Conservation (phyloP, 2,113 vertebrate genomes). For the Pygoscelis adeliae region DNA sequence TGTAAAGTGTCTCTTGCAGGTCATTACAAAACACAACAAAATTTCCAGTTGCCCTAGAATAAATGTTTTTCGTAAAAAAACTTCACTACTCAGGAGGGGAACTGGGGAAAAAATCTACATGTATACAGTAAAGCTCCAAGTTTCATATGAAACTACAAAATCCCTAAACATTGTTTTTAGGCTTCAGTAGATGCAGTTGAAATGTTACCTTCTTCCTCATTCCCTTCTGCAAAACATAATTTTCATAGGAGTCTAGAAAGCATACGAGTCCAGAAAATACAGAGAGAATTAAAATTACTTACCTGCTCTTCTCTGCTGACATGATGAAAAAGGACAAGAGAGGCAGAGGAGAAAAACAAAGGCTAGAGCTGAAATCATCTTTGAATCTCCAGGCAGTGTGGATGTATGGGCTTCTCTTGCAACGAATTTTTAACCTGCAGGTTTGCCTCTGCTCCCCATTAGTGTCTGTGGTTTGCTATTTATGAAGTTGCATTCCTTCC, state of each 20-base stretch:
- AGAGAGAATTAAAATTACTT: neutral
- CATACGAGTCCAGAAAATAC: fast-evolving
- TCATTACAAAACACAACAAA: neutral
- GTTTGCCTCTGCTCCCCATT: conserved; percentile 42
- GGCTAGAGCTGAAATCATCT: neutral
- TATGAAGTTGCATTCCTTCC: conserved; percentile 62
- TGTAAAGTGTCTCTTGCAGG: neutral
- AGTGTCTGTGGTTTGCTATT: conserved; percentile 46
- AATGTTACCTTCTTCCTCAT: neutral
- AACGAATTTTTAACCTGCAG: neutral
- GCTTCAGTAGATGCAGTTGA: neutral
- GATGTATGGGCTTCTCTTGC: neutral
- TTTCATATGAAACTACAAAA: neutral
- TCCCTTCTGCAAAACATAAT: neutral
- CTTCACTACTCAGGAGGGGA: neutral
- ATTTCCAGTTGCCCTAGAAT: neutral
- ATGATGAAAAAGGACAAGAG: neutral
- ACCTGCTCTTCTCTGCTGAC: conserved; percentile 60
- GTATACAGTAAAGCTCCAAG: neutral
- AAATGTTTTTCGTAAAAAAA: neutral
- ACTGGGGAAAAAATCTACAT: neutral
- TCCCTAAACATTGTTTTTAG: neutral
- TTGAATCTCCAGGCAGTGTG: neutral
- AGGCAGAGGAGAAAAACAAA: conserved; percentile 20
- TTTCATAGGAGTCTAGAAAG: neutral